Evolutionary conservation across 2,888 invertebrate genomes (phyloP).

Genomic region (Cetonia aurata): DNA sequence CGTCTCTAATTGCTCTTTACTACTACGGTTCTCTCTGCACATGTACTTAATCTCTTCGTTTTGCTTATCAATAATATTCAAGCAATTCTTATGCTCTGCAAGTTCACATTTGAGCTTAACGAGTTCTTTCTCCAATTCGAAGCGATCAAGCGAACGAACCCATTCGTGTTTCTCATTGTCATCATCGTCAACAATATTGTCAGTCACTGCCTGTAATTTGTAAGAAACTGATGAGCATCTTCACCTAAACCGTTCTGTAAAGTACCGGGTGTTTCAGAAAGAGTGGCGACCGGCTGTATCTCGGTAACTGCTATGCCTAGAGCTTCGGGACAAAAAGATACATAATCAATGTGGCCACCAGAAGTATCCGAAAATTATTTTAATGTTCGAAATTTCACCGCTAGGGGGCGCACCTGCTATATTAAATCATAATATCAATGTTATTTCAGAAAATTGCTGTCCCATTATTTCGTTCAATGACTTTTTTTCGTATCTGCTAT

Average conservation of each 20-base stretch:
- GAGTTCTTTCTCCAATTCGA: constrained; percentile 38
- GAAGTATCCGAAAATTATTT: no score
- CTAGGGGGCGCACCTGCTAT: no score
- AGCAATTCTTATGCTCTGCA: constrained; percentile 32
- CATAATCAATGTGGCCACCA: no score
- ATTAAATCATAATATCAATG: no score
- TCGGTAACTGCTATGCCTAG: no score
- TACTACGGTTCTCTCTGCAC: constrained; percentile 21
- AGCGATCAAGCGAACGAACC: neutral
- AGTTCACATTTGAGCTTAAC: constrained; percentile 34
- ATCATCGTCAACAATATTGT: neutral
- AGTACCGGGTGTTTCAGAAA: neutral
- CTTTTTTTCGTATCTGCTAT: no score
- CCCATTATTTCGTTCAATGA: no score
- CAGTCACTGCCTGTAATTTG: constrained; percentile 4
- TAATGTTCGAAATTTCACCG: no score
- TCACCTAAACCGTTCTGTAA: neutral
- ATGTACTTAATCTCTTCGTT: constrained; percentile 35
- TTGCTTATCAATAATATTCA: constrained; percentile 29
- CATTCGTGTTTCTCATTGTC: neutral
- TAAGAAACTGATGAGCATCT: neutral
- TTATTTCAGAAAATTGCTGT: no score
- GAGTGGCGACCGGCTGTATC: no score
- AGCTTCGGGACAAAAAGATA: no score
- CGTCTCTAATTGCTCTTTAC: constrained; percentile 10